phyloP scores from a whole-genome alignment of 92 coral and sea anemone species.

The Porites evermanni region DNA sequence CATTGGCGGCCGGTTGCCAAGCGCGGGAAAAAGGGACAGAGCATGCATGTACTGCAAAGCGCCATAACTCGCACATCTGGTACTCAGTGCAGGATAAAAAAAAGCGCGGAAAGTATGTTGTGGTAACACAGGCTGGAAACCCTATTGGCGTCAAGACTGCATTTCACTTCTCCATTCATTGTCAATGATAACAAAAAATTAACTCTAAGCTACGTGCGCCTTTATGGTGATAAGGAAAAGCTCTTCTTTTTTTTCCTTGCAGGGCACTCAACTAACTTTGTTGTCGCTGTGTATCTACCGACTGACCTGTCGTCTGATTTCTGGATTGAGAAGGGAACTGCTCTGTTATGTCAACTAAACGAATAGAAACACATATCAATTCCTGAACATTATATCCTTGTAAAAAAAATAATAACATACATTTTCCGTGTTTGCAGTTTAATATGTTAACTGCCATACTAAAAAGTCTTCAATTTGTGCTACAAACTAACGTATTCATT shows the following conservation, averaged over 20 bases:
- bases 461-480: background rate
- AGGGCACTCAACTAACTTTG: slow-evolving; percentile 99
- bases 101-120: no score
- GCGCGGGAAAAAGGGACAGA: background rate
- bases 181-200: background rate
- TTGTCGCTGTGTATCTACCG: slow-evolving; percentile 94
- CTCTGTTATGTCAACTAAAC: slow-evolving; percentile 92
- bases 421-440: no score
- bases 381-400: background rate
- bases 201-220: background rate
- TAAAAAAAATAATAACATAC: background rate
- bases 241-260: slow-evolving; percentile 2
- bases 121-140: background rate
- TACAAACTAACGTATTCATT: background rate
- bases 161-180: background rate
- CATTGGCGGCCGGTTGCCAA: background rate
- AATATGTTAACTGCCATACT: no score
- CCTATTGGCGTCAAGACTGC: background rate
- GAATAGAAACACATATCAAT: slow-evolving; percentile 54
- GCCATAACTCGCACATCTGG: background rate
- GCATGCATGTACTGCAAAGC: background rate
- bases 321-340: slow-evolving; percentile 99
- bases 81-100: background rate
- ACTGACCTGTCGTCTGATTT: slow-evolving; percentile 85
- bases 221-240: background rate